Evolutionary conservation across 2,113 vertebrate species (phyloP), one percentile per base, ranked within the genome.

Genomic region (Morone chrysops): DNA sequence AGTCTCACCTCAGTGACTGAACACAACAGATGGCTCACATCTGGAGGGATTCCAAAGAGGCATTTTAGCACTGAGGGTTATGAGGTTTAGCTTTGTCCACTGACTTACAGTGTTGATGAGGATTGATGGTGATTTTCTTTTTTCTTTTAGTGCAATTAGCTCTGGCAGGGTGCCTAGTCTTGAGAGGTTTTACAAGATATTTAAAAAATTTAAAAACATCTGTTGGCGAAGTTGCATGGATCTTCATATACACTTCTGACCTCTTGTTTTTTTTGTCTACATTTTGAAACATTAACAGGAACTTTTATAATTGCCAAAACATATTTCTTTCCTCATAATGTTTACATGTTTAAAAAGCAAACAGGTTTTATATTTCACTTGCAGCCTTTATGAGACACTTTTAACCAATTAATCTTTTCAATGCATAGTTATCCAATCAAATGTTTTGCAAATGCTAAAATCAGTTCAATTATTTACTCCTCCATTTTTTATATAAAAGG

Each of bases 21-120:
- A 82, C 90, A 79, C 85, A 91, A 88, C 94, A 95, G 90, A 91
- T 94, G 94, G 87, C 81, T 89, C 89, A 70, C 84, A 90, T 93
- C 93, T 92, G 90, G 88, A 87, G 25, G 10, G 79, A 41, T 20
- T 87, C 86, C 92, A 92, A 73, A 43, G 67, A 85, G 68, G 68
- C 83, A 50, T 84, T 90, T 85, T 83, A 84, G 82, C 74, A 65
- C 80, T 0, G 36, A 79, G 86, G 79, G 61, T 68, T 83, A 70
- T 56, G 78, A 83, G 82, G 50, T 83, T 85, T 78, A 79, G 78
- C 82, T 91, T 60, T 63, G 78, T 91, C 84, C 86, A 36, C 50
- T 61, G 63, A 51, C 68, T 69, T 72, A 8, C 45, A 67, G 68
- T 53, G 57, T 70, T 77, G 87, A 82, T 83, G 82, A 87, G 70